Evolutionary conservation across 2,797 vertebrate species (phyloP).

Genomic region (Graptemys geographica): DNA sequence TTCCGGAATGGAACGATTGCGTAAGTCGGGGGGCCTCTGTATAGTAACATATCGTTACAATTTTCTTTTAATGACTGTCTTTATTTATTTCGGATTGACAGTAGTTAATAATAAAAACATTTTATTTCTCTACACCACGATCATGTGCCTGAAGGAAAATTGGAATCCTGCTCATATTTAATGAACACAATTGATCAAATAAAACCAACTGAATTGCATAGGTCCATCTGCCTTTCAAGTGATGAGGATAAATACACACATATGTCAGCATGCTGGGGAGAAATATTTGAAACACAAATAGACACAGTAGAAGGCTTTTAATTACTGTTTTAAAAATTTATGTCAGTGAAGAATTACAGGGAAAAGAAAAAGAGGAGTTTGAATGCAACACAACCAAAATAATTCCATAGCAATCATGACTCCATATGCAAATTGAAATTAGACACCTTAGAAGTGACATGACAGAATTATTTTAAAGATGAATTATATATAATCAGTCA

Average conservation of each 20-base stretch:
- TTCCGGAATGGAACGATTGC: no score
- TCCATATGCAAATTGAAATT: not conserved
- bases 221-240: slow-evolving; percentile 31
- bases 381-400: slow-evolving; percentile 14
- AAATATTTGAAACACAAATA: slow-evolving; percentile 56
- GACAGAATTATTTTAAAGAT: not conserved
- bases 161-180: slow-evolving; percentile 18
- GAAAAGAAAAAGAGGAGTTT: not conserved
- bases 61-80: not conserved
- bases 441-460: not conserved
- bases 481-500: not conserved
- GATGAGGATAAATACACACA: slow-evolving; percentile 34
- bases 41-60: not conserved
- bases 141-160: not conserved
- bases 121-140: not conserved
- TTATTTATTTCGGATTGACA: not conserved
- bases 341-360: slow-evolving; percentile 12
- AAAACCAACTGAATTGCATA: not conserved
- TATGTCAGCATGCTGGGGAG: slow-evolving; percentile 33
- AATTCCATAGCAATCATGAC: not conserved
- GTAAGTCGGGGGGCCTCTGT: not conserved
- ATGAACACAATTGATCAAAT: slow-evolving; percentile 43
- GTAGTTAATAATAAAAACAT: not conserved
- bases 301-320: slow-evolving; percentile 39
- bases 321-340: slow-evolving; percentile 22